Conservation (phyloP, 2,888 invertebrate genomes). For the Chrysolina americana region DNA sequence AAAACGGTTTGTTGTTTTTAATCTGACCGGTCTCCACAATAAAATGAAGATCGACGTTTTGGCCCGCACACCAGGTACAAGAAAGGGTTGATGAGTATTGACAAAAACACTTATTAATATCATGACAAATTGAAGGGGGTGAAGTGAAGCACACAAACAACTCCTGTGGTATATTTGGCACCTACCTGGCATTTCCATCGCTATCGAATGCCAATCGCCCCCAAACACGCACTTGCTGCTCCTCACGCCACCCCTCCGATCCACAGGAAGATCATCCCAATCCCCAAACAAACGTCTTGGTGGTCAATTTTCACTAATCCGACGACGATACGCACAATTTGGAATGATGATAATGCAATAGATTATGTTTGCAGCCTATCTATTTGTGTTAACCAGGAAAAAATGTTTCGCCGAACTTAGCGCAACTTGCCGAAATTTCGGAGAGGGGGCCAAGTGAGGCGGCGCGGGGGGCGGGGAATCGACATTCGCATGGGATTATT, state of each 20-base stretch:
- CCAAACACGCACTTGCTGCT: slow-evolving; percentile 31
- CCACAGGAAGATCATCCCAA: slow-evolving; percentile 39
- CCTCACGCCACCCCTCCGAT: slow-evolving; percentile 35
- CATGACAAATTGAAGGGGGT: neutral
- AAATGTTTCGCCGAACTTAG: slow-evolving; percentile 65
- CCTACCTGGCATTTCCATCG: slow-evolving; percentile 69
- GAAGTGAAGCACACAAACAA: slow-evolving; percentile 38
- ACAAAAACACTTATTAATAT: no score
- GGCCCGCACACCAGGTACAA: no score
- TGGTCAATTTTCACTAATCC: slow-evolving; percentile 16
- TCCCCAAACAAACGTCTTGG: slow-evolving; percentile 7
- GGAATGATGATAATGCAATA: slow-evolving; percentile 53
- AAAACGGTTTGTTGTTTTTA: no score
- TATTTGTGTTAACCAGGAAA: slow-evolving; percentile 70
- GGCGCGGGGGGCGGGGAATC: slow-evolving; percentile 55
- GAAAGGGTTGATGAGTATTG: no score
- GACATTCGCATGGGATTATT: slow-evolving; percentile 65
- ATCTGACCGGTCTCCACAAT: no score
- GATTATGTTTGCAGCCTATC: slow-evolving; percentile 64
- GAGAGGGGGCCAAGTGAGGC: slow-evolving; percentile 60
- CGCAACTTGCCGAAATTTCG: slow-evolving; percentile 66
- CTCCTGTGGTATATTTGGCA: slow-evolving; percentile 41
- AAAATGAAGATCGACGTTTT: no score
- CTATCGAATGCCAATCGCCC: slow-evolving; percentile 37
- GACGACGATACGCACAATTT: slow-evolving; percentile 48